phyloP scores from a whole-genome alignment of 1,140 invertebrate genomes.

The Mya arenaria region DNA sequence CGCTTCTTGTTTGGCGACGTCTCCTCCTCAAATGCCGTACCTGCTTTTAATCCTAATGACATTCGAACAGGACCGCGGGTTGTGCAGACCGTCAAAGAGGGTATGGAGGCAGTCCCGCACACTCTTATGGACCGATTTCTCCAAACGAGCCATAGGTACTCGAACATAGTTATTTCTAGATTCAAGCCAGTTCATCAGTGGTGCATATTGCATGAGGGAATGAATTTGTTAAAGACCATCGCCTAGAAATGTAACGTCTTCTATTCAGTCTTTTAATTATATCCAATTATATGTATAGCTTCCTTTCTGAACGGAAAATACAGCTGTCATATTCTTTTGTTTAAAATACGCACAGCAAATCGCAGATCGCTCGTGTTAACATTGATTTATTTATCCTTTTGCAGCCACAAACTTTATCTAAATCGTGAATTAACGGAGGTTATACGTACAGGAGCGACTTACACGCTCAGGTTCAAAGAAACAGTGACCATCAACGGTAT shows the following conservation, averaged over 20 bases:
- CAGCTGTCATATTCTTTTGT: not conserved
- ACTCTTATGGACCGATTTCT: slow-evolving; percentile 3
- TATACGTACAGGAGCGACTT: too few relatives aligned
- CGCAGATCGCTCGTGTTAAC: too few relatives aligned
- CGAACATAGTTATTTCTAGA: not conserved
- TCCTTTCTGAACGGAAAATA: not conserved
- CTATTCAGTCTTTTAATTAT: not conserved
- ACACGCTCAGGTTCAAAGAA: too few relatives aligned
- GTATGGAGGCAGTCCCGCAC: slow-evolving; percentile 17
- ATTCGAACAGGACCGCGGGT: too few relatives aligned
- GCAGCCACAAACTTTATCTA: too few relatives aligned
- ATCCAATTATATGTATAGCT: not conserved
- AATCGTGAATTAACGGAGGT: too few relatives aligned
- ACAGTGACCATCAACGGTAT: too few relatives aligned
- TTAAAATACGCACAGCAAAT: too few relatives aligned
- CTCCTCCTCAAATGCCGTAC: not conserved
- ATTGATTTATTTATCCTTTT: too few relatives aligned
- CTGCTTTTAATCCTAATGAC: not conserved
- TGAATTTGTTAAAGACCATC: not conserved
- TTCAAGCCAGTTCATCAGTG: not conserved
- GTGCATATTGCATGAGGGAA: not conserved
- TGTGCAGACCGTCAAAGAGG: not conserved
- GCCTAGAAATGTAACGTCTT: not conserved
- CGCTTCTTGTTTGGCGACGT: not conserved
- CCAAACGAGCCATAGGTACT: not conserved